A percentile compares a stretch with the other conserved stretches of the same genome.
phyloP scores from a whole-genome alignment of 37 sponge, comb jelly and placozoan genomes.

The Spongilla lacustris region DNA sequence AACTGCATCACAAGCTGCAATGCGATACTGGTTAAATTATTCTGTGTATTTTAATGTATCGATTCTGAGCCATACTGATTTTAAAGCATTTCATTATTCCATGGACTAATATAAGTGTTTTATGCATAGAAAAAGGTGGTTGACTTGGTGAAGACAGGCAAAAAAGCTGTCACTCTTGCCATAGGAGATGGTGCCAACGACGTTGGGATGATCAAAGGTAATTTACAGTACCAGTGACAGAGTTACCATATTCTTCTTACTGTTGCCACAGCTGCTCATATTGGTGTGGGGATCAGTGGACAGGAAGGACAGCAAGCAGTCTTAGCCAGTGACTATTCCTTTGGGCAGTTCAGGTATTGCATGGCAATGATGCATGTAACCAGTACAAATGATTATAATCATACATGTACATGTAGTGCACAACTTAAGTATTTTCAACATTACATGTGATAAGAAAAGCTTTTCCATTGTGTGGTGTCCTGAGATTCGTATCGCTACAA shows the following conservation, averaged over 20 bases:
- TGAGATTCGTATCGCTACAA: too few relatives aligned
- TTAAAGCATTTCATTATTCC: too few relatives aligned
- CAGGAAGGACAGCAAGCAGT: slow-evolving; percentile 98
- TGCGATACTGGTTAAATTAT: too few relatives aligned
- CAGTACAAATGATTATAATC: too few relatives aligned
- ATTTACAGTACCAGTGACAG: not conserved
- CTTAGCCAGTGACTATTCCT: slow-evolving; percentile 94
- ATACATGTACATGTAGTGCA: too few relatives aligned
- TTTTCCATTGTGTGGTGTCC: too few relatives aligned
- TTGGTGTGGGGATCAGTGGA: slow-evolving; percentile 99
- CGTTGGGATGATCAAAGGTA: slow-evolving; percentile 99
- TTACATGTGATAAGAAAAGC: too few relatives aligned
- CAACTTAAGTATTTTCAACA: too few relatives aligned
- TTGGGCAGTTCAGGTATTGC: slow-evolving; percentile 95
- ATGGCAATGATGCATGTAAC: too few relatives aligned
- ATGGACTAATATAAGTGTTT: not conserved
- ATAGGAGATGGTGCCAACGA: slow-evolving; percentile 99
- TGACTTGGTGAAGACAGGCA: slow-evolving; percentile 83
- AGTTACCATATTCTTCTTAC: not conserved
- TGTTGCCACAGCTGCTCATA: slow-evolving; percentile 98
- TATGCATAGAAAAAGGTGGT: slow-evolving; percentile 82
- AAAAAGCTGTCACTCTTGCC: slow-evolving; percentile 94
- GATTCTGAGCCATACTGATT: too few relatives aligned
- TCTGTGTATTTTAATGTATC: too few relatives aligned
- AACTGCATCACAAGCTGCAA: too few relatives aligned